Conservation (phyloP, 2,888 invertebrate species). For the Pherbina coryleti region DNA sequence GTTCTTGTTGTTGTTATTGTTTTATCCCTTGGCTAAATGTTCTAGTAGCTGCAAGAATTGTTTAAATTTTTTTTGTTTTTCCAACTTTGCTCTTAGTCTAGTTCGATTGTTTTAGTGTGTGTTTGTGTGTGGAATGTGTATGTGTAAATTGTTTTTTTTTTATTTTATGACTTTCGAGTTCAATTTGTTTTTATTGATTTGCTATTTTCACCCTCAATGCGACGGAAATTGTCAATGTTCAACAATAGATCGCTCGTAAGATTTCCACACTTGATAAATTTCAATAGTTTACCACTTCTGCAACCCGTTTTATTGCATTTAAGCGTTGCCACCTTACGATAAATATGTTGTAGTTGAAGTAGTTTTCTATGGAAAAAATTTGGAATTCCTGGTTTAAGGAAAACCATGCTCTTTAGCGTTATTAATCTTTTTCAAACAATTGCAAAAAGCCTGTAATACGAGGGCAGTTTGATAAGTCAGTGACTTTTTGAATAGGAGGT, state of each 20-base stretch:
- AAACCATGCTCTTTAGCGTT: too few species aligned
- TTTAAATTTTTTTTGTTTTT: constrained; percentile 1
- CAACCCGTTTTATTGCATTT: not conserved
- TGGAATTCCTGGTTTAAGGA: not conserved
- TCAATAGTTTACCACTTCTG: constrained; percentile 28
- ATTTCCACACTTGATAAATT: constrained; percentile 37
- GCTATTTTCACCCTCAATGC: constrained; percentile 64
- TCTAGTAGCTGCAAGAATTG: not conserved
- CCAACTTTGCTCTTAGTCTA: not conserved
- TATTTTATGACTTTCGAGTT: constrained; percentile 63
- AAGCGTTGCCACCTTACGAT: constrained; percentile 19
- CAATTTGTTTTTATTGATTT: constrained; percentile 67
- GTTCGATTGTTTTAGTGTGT: not conserved
- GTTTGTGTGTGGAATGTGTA: not conserved
- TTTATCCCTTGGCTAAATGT: not conserved
- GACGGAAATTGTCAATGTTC: constrained; percentile 66
- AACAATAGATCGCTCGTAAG: constrained; percentile 55
- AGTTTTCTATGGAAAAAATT: not conserved
- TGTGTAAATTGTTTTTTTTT: constrained; percentile 37
- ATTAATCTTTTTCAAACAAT: too few species aligned
- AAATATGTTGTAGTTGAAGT: not conserved
- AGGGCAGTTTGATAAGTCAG: too few species aligned
- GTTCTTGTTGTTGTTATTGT: not conserved
- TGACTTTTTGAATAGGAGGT: too few species aligned
- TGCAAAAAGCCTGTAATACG: too few species aligned